A percentile compares a stretch with the other conserved stretches of the same genome.
phyloP scores from a whole-genome alignment of 2,113 vertebrate species.

The Chloropsis hardwickii region DNA sequence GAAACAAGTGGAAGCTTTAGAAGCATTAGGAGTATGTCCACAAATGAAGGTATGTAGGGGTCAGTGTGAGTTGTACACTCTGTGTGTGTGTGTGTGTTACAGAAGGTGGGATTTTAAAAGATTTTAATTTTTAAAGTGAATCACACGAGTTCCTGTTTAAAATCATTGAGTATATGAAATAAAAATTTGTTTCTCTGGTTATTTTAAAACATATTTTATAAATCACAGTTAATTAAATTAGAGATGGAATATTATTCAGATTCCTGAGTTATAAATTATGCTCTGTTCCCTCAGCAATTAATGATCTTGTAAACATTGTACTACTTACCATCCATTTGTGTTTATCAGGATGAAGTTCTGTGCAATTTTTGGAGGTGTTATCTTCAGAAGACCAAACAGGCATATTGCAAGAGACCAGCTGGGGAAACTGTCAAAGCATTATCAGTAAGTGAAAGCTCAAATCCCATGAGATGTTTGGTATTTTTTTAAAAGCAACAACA shows the following conservation, averaged over 20 bases:
- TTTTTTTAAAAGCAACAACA: not conserved
- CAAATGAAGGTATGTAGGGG: conserved; percentile 81
- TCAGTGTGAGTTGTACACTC: not conserved
- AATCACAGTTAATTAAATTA: not conserved
- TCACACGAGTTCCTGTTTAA: not conserved
- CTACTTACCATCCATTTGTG: not conserved
- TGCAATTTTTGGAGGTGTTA: conserved; percentile 86
- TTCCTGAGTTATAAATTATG: not conserved
- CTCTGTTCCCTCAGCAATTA: not conserved
- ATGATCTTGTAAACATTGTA: not conserved
- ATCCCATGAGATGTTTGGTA: not conserved
- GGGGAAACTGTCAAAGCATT: not conserved
- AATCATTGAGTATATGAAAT: not conserved
- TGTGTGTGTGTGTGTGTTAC: not conserved
- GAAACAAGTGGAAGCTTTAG: conserved; percentile 86
- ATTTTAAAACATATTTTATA: not conserved
- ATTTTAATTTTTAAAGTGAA: not conserved
- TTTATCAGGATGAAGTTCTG: conserved; percentile 78
- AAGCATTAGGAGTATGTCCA: conserved; percentile 78
- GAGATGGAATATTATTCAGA: not conserved
- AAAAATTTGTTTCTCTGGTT: not conserved
- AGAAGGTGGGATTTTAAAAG: not conserved
- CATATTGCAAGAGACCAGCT: conserved; percentile 72
- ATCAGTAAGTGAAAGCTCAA: conserved; percentile 54
- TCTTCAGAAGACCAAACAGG: conserved; percentile 85